Evolutionary conservation across 2,113 vertebrate species (phyloP).

Genomic region (Dasypus novemcinctus): DNA sequence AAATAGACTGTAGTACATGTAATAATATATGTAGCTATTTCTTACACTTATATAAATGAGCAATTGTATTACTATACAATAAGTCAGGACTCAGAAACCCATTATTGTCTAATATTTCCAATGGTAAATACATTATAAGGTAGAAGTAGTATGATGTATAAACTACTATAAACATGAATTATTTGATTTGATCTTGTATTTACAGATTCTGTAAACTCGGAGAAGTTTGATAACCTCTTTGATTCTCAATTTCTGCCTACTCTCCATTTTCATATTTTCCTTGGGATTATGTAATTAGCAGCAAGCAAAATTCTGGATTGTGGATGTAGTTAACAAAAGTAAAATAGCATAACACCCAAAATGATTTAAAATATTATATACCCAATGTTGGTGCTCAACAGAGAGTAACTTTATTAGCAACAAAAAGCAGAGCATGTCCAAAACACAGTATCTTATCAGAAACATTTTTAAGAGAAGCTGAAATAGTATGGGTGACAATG

Average conservation of each 20-base stretch:
- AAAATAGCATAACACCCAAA: neutral
- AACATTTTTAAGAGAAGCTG: neutral
- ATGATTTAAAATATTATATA: neutral
- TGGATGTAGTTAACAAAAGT: neutral
- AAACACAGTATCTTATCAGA: neutral
- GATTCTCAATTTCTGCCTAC: neutral
- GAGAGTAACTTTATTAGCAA: neutral
- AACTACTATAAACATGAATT: neutral
- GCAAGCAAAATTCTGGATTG: neutral
- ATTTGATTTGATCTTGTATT: neutral
- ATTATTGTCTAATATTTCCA: neutral
- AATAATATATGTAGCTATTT: neutral
- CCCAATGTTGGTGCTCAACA: neutral
- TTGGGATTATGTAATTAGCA: neutral
- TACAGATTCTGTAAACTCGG: neutral
- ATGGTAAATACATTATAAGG: neutral
- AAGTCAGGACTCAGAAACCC: neutral
- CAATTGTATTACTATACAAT: neutral
- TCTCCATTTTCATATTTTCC: neutral
- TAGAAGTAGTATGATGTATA: neutral
- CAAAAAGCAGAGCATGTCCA: neutral
- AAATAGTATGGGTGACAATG: neutral
- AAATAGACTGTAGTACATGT: neutral
- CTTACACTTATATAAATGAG: neutral
- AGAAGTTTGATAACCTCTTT: neutral